Percentiles rank a stretch among this genome's conserved stretches.
Conservation (phyloP, 2,888 invertebrate species). For the Alloscopus bannaensis region DNA sequence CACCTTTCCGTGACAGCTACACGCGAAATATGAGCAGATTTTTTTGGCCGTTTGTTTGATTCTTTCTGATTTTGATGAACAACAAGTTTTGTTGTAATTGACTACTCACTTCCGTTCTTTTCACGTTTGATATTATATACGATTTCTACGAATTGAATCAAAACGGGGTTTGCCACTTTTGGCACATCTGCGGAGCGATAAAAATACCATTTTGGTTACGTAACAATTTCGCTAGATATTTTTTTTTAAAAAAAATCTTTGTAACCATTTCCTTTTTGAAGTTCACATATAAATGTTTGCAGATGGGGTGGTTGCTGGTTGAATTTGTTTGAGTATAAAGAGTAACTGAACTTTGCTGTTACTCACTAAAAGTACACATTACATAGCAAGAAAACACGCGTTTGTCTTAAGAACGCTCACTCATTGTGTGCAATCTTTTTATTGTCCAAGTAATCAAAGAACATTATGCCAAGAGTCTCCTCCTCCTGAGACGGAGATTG, state of each 20-base stretch:
- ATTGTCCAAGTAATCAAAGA: conserved; percentile 54
- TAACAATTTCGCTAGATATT: no score
- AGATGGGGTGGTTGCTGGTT: no score
- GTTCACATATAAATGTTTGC: no score
- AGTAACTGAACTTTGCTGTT: no score
- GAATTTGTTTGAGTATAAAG: no score
- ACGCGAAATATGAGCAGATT: conserved; percentile 2
- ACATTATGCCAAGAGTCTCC: conserved; percentile 49
- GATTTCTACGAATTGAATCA: conserved; percentile 44
- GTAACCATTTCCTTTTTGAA: no score
- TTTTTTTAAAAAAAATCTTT: no score
- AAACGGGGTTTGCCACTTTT: conserved; percentile 23
- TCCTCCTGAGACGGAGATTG: conserved; percentile 60
- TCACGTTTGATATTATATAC: conserved; percentile 23
- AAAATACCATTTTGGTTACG: no score
- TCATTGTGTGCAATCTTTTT: conserved; percentile 21
- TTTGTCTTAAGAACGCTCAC: conserved; percentile 7
- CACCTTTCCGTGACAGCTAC: conserved; percentile 50
- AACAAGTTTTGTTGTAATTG: conserved; percentile 36
- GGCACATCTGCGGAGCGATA: conserved; percentile 45
- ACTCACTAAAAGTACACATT: no score
- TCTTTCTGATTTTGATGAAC: conserved; percentile 18
- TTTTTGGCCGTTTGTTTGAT: not conserved
- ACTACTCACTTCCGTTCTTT: conserved; percentile 49
- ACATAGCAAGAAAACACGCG: no score